Base-by-base conservation (phyloP, 2,888 invertebrate genomes). In the Leptothorax acervorum region DNA sequence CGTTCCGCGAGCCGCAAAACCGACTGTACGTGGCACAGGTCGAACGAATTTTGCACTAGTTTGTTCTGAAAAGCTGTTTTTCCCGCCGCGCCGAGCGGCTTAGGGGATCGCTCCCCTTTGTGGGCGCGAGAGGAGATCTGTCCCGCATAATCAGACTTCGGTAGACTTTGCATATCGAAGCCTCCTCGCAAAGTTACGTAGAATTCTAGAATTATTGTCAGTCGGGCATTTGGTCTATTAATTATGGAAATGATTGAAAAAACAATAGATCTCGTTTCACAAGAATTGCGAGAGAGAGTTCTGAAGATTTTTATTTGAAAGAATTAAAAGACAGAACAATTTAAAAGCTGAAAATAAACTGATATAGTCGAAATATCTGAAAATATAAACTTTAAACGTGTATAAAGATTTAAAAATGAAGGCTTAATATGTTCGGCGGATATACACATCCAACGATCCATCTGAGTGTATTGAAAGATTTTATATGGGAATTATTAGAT, bases 1-100 rank as follows among this genome's bases (percentile, higher is more conserved):
- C 73, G 31, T 3, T 3, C 74, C 73, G 78, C 79, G 48, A 70
- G 73, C 85, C 85, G 63, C 85, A 85, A 85, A 85, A 85, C 85
- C 85, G 74, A 66, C 85, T 62, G 82, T 57, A 73, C 73, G 79
- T 62, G 51, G 81, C 42, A 28, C 62, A 23, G 68, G 68, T 60
- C 70, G 68, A 82, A 68, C 82, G 53, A 83, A 83, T 83, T 83
- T 81, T 83, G 66, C 39, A 83, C 57, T 35, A 60, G 68, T 83
- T 79, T 60, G 81, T 81, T 42, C 60, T 9, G 53, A 45, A 57
- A 65, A 83, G 66, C 65, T 66, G 79, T 76, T 76, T 83, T 79
- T 79, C 39, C 39, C 15, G 12, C 23, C 60, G 39, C 15, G 12
- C 23, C 60, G 39, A 73, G 35, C 60, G 39, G 60, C 60, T 81